phyloP scores from a whole-genome alignment of 1,140 invertebrate genomes.

The Popillia japonica region DNA sequence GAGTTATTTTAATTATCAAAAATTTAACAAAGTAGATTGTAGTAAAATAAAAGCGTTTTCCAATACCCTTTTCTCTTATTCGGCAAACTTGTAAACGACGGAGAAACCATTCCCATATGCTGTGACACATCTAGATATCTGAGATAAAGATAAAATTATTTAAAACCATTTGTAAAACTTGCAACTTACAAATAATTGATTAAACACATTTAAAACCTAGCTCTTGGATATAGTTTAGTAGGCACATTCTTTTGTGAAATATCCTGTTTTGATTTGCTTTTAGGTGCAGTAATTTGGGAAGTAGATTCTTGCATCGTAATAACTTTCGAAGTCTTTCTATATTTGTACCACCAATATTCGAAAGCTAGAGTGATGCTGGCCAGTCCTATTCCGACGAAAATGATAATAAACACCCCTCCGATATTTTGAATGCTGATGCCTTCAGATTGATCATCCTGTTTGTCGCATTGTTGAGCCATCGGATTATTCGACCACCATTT shows the following conservation, averaged over 20 bases:
- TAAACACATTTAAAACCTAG: constrained; percentile 35
- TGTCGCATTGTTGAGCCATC: constrained; percentile 65
- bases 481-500: constrained; percentile 73
- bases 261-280: constrained; percentile 10
- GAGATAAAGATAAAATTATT: too few species aligned
- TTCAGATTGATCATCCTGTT: constrained; percentile 64
- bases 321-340: constrained; percentile 40
- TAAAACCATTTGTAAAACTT: too few species aligned
- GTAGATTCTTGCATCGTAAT: constrained; percentile 38
- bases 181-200: too few species aligned
- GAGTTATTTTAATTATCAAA: too few species aligned
- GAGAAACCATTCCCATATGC: background rate
- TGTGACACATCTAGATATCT: background rate
- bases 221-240: constrained; percentile 37
- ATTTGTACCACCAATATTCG: constrained; percentile 66
- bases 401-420: constrained; percentile 76
- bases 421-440: constrained; percentile 46
- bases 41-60: too few species aligned
- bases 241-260: constrained; percentile 6
- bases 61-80: too few species aligned
- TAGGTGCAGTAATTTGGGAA: background rate
- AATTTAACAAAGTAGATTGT: too few species aligned
- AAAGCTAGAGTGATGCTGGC: constrained; percentile 72
- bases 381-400: constrained; percentile 72
- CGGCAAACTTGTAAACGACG: background rate